Evolutionary conservation across 2,888 invertebrate species (phyloP), one percentile per base, ranked within the genome.

Genomic region (Cenopis cana): DNA sequence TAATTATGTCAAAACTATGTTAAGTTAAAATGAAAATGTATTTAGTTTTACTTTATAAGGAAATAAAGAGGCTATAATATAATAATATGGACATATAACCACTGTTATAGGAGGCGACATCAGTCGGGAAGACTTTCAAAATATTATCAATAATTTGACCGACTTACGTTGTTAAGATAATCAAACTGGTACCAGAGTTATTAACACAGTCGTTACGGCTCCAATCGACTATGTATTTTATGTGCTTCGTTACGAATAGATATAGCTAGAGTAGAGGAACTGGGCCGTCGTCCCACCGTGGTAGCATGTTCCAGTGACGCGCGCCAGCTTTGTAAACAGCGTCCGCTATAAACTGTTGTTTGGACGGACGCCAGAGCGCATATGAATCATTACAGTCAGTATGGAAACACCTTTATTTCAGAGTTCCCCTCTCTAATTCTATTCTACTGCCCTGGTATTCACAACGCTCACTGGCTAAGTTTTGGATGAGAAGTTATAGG

Each of bases 351-450:
- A 85, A 85, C 83, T 79, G 77, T 75, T 83, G 81, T 84, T 90
- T 91, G 89, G 90, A 88, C 79, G 78, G 74, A 76, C 79, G 90
- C 90, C 89, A 90, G 82, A 74, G 73, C 74, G 75, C 18, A 41
- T 77, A 78, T 80, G 75, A 74, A 76, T 74, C 67, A 76, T 82
- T 80, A 78, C 81, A 78, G 78, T 77, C 77, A 79, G 76, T 67
- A 74, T 72, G 72, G 65, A 11, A 61, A 74, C 77, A 75, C 76
- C 69, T 74, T 73, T 74, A 73, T 73, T 75, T 72, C 67, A 68
- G 69, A 64, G 38, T 56, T 66, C 65, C 36, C n/a, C 14, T 18
- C 10, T 10, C 46, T 36, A 9, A 36, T 64, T 38, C 3, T 50
- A 36, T 64, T 38, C 3, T 50, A 46, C 10, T 38, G 1, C n/a